Evolutionary conservation across 2,797 vertebrate genomes (phyloP), one percentile per base, ranked within the genome.

Genomic region (Protonibea diacanthus): DNA sequence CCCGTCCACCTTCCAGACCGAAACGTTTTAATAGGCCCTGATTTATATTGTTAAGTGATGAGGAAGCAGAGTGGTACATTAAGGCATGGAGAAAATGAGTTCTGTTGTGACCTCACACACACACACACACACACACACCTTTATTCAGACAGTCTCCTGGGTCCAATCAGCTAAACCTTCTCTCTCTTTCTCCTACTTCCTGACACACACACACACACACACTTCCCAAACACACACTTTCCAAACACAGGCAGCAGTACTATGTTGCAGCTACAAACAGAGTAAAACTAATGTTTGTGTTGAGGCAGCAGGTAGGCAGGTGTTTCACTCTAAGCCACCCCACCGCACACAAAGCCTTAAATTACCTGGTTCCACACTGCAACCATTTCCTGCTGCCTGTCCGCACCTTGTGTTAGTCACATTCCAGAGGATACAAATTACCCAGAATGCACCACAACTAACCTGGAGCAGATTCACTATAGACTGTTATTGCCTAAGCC

Each of bases 221-320:
- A 83, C 70, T 66, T 57, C 59, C 70, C 70, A 71, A 81, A 42
- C 44, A 57, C 71, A 78, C 64, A 83, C 70, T 67, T 57, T 62
- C 71, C 70, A 71, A 82, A 89, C 81, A 86, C 73, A 69, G 61
- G 63, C 65, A 80, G 60, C 67, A 62, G 80, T 51, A 20, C 74
- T 66, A 9, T 56, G 78, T 69, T 71, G 73, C 77, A 75, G 84
- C 82, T 67, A 85, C 84, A 89, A 85, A 91, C 74, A 88, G 51
- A 78, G 81, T 73, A 82, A 84, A 88, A 80, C 87, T 85, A 86
- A 85, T 89, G 86, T 91, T 89, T 90, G 84, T 76, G 65, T 76
- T 80, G 65, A 65, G 76, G 81, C 80, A 74, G 83, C 78, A 86
- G 75, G 85, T 74, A 68, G 84, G 87, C 89, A 93, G 91, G 90